Evolutionary conservation across 2,888 invertebrate genomes (phyloP).

Genomic region (Aspidiotus destructor): DNA sequence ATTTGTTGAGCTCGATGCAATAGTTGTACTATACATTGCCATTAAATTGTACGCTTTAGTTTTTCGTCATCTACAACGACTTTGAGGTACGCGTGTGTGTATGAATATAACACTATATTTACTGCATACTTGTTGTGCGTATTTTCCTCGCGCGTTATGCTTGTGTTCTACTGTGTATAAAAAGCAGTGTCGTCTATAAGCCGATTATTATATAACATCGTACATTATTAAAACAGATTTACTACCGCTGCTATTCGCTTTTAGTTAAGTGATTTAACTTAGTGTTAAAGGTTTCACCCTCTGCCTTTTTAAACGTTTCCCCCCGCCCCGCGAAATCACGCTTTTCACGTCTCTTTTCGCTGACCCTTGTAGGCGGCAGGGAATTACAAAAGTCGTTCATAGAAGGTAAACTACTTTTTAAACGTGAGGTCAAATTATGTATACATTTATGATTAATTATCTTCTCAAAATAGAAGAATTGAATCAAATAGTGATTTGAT

Average conservation of each 20-base stretch:
- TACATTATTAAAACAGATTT: constrained; percentile 32
- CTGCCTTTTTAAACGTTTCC: constrained; percentile 17
- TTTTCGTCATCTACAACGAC: not conserved
- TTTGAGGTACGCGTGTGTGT: not conserved
- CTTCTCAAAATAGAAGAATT: too few species aligned
- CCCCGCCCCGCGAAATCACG: constrained; percentile 1
- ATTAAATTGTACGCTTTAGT: constrained; percentile 28
- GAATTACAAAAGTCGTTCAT: too few species aligned
- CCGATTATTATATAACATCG: constrained; percentile 31
- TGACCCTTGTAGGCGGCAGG: not conserved
- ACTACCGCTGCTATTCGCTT: constrained; percentile 20
- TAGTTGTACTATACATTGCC: constrained; percentile 27
- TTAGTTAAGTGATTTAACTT: constrained; percentile 29
- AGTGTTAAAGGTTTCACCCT: constrained; percentile 23
- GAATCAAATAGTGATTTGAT: too few species aligned
- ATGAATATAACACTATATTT: constrained; percentile 5
- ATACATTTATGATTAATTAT: too few species aligned
- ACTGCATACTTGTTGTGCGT: not conserved
- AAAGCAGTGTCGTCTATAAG: constrained; percentile 28
- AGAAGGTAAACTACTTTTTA: too few species aligned
- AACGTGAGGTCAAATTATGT: too few species aligned
- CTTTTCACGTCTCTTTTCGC: constrained; percentile 3
- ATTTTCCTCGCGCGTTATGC: not conserved
- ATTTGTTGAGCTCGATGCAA: not conserved
- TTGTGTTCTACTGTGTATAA: not conserved